Percentiles rank a stretch among this genome's conserved stretches.
Evolutionary conservation across 2,888 invertebrate genomes (phyloP).

Genomic region (Oxystoma pomonae): DNA sequence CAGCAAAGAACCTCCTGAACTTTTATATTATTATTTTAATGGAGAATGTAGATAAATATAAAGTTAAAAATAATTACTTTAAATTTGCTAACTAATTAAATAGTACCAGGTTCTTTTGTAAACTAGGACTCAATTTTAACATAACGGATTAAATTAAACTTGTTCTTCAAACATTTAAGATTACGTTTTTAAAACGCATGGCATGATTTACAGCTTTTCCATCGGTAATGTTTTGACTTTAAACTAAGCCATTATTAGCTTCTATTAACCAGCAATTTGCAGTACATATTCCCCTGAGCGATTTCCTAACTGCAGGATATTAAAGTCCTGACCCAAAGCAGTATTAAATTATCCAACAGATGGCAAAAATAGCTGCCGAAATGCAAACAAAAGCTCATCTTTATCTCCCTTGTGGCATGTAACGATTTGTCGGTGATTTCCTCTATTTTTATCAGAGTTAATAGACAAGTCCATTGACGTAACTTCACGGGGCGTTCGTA

Average conservation of each 20-base stretch:
- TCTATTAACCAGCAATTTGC: neutral
- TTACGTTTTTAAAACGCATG: no score
- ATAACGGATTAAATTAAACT: no score
- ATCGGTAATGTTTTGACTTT: neutral
- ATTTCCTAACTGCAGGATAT: neutral
- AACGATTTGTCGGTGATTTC: neutral
- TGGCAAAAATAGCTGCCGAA: conserved; percentile 14
- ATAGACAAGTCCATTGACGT: neutral
- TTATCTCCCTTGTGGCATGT: conserved; percentile 14
- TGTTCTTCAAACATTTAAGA: no score
- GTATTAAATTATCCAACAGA: conserved; percentile 25
- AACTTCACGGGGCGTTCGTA: neutral
- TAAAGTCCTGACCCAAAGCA: neutral
- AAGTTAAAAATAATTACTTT: no score
- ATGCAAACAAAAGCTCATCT: conserved; percentile 15
- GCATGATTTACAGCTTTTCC: no score
- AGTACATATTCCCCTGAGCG: neutral
- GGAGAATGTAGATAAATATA: no score
- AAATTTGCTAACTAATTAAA: no score
- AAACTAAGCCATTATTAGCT: neutral
- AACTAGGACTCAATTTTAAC: no score
- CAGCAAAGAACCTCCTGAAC: no score
- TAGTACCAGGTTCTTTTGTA: no score
- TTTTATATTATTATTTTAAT: no score
- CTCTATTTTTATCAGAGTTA: neutral